A percentile compares a stretch with the other conserved stretches of the same genome.
Evolutionary conservation across 1,140 invertebrate species (phyloP).

Genomic region (Hypsibius dujardini): DNA sequence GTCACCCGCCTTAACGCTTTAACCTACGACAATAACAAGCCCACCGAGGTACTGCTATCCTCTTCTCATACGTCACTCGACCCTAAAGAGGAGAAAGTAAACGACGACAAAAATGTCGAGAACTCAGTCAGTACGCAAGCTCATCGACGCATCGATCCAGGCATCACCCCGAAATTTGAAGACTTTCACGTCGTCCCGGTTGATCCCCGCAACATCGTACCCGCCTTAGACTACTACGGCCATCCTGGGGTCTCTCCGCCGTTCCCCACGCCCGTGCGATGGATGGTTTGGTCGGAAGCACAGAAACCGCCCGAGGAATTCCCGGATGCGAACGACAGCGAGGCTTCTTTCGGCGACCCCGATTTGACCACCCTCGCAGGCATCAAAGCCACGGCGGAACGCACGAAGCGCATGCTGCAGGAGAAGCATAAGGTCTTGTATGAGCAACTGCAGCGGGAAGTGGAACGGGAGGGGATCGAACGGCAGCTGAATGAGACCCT

Average conservation of each 20-base stretch:
- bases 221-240: not conserved
- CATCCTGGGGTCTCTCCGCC: not conserved
- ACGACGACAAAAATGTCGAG: constrained; percentile 2
- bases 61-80: not conserved
- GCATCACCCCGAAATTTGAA: not conserved
- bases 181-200: not conserved
- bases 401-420: not conserved
- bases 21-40: not conserved
- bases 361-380: not conserved
- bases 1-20: not conserved
- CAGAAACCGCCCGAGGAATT: not conserved
- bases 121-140: not conserved
- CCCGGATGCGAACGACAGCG: not conserved
- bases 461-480: not conserved
- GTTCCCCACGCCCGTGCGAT: not conserved
- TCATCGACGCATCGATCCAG: not conserved
- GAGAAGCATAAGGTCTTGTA: not conserved
- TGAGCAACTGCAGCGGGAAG: not conserved
- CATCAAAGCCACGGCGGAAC: not conserved
- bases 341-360: not conserved
- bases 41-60: not conserved
- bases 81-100: too few species aligned
- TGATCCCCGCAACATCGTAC: not conserved
- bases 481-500: not conserved
- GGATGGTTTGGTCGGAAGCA: not conserved